Percentiles rank a stretch among this genome's conserved stretches.
Conservation (phyloP, 2,113 vertebrate genomes). For the Promerops cafer region DNA sequence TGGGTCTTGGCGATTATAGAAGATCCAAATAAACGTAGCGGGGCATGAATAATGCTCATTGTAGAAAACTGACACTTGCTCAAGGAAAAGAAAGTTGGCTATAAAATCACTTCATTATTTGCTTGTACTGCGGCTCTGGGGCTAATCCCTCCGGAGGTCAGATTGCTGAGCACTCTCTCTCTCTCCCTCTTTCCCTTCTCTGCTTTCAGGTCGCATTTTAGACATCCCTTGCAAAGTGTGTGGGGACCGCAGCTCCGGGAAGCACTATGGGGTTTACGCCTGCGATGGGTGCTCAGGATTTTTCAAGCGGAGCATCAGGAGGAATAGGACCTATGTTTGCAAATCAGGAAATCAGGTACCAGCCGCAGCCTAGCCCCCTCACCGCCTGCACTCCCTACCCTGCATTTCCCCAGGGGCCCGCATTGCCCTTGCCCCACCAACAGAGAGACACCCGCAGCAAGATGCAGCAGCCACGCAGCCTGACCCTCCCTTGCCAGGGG, state of each 20-base stretch:
- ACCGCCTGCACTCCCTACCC: background rate
- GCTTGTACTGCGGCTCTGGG: conserved; percentile 65
- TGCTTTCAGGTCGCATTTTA: conserved; percentile 89
- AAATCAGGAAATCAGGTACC: conserved; percentile 97
- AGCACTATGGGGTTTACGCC: conserved; percentile 97
- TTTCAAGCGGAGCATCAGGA: conserved; percentile 97
- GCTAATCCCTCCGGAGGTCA: conserved; percentile 70
- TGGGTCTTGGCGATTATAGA: conserved; percentile 63
- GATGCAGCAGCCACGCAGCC: background rate
- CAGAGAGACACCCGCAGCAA: background rate
- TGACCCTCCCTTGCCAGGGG: background rate
- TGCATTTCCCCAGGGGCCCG: background rate
- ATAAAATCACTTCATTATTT: conserved; percentile 78
- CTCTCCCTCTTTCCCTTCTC: background rate
- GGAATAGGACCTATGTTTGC: conserved; percentile 96
- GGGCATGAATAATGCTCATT: conserved; percentile 75
- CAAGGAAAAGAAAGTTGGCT: conserved; percentile 73
- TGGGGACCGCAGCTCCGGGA: conserved; percentile 95
- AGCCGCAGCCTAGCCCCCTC: background rate
- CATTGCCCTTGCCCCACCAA: too few relatives aligned
- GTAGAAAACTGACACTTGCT: conserved; percentile 76
- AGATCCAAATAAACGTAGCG: conserved; percentile 73
- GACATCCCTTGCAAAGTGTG: conserved; percentile 99
- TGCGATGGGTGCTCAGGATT: conserved; percentile 98
- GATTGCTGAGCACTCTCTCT: conserved; percentile 54